Evolutionary conservation across 92 coral and sea anemone genomes (phyloP).

Genomic region (Muricea muricata): DNA sequence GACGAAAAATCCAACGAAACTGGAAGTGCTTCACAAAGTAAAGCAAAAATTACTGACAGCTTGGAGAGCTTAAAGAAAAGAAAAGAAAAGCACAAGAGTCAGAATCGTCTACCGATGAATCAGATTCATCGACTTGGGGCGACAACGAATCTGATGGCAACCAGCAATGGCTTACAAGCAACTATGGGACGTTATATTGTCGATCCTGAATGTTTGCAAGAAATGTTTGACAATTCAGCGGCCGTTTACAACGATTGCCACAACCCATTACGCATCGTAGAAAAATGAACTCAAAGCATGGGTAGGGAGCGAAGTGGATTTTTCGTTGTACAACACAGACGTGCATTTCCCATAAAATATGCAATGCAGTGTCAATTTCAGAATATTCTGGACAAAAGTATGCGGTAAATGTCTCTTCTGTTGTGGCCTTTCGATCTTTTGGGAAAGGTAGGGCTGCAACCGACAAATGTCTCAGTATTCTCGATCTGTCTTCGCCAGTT

Average conservation of each 20-base stretch:
- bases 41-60: too few species aligned
- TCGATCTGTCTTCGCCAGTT: constrained; percentile 43
- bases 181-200: constrained; percentile 9
- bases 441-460: constrained; percentile 25
- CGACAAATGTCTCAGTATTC: constrained; percentile 33
- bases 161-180: too few species aligned
- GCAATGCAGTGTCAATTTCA: constrained; percentile 30
- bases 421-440: too few species aligned
- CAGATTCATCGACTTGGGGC: too few species aligned
- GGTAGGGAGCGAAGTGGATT: constrained; percentile 58
- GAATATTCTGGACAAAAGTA: neutral
- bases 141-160: too few species aligned
- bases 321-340: constrained; percentile 31
- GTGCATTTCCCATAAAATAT: constrained; percentile 29
- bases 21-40: too few species aligned
- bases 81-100: too few species aligned
- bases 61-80: too few species aligned
- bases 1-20: too few species aligned
- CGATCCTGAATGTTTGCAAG: constrained; percentile 1
- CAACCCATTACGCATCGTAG: neutral
- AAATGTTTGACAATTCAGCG: constrained; percentile 20
- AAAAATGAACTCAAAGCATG: constrained; percentile 15
- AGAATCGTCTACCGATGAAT: too few species aligned
- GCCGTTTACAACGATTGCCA: constrained; percentile 6
- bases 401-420: too few species aligned